phyloP scores from a whole-genome alignment of 2,888 invertebrate species.

The Ferrisia virgata region DNA sequence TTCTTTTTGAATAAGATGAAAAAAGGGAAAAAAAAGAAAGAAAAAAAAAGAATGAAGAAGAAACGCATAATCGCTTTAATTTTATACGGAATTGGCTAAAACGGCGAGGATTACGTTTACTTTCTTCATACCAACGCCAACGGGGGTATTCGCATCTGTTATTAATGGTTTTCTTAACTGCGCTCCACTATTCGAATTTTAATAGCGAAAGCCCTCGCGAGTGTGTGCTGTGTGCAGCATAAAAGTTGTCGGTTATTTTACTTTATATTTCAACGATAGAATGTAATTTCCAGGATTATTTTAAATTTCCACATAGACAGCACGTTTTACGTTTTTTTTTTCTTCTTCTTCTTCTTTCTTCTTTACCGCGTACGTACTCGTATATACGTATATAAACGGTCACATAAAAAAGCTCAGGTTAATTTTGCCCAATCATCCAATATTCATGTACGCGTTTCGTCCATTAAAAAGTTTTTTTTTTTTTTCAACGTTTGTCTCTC shows the following conservation, averaged over 20 bases:
- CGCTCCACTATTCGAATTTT: conserved; percentile 35
- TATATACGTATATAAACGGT: neutral
- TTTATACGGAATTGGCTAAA: conserved; percentile 22
- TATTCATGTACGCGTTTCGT: neutral
- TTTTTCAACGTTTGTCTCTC: neutral
- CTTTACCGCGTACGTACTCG: neutral
- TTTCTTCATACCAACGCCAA: neutral
- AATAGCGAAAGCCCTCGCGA: conserved; percentile 5
- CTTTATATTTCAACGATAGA: conserved; percentile 11
- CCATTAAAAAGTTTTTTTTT: neutral
- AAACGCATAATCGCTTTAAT: conserved; percentile 25
- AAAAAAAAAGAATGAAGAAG: too few relatives aligned
- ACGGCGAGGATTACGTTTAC: conserved; percentile 17
- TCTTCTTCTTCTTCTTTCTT: neutral
- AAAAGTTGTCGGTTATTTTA: conserved; percentile 3
- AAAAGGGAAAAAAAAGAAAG: neutral
- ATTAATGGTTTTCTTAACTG: conserved; percentile 31
- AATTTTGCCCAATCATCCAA: conserved; percentile 9
- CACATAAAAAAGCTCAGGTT: conserved; percentile 13
- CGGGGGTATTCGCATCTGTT: conserved; percentile 23
- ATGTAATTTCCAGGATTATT: conserved; percentile 17
- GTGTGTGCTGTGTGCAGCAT: conserved; percentile 2
- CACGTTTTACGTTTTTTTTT: neutral
- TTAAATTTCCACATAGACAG: neutral
- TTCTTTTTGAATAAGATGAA: conserved; percentile 13